phyloP scores from a whole-genome alignment of 64 coral and sea anemone species.

The Stichodactyla helianthus region DNA sequence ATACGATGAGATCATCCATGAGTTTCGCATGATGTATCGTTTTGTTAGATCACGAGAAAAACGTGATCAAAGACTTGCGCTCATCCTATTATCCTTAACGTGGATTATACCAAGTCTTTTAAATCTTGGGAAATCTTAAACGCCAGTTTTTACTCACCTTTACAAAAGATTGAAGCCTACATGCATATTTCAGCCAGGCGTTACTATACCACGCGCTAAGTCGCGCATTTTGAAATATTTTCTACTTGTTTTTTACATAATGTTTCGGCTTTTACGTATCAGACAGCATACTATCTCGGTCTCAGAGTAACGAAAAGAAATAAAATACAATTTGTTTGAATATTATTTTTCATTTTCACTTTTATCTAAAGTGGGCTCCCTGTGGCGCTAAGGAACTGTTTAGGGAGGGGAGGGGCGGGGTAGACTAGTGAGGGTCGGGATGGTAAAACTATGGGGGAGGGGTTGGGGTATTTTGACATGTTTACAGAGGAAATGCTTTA shows the following conservation, averaged over 20 bases:
- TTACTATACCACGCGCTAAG: neutral
- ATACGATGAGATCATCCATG: neutral
- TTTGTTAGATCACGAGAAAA: neutral
- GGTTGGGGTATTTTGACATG: neutral
- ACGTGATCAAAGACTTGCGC: neutral
- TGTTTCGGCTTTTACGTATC: too few species aligned
- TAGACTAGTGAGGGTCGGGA: neutral
- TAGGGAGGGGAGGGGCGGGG: too few species aligned
- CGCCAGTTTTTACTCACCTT: neutral
- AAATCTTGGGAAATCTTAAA: neutral
- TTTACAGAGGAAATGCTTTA: neutral
- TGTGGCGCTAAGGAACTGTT: too few species aligned
- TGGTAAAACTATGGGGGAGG: neutral
- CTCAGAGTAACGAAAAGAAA: too few species aligned
- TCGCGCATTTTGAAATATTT: too few species aligned
- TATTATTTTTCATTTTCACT: too few species aligned
- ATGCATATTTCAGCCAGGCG: neutral
- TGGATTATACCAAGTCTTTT: neutral
- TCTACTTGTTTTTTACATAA: too few species aligned
- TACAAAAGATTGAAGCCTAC: neutral
- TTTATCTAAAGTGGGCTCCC: too few species aligned
- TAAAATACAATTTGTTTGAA: too few species aligned
- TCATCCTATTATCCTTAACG: neutral
- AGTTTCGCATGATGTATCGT: neutral
- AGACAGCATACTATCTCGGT: too few species aligned